These are phyloP conservation scores for Gonatopus flavifemur DNA, from an alignment of 1,140 invertebrate genomes.

Conservation along the genomic window DNA sequence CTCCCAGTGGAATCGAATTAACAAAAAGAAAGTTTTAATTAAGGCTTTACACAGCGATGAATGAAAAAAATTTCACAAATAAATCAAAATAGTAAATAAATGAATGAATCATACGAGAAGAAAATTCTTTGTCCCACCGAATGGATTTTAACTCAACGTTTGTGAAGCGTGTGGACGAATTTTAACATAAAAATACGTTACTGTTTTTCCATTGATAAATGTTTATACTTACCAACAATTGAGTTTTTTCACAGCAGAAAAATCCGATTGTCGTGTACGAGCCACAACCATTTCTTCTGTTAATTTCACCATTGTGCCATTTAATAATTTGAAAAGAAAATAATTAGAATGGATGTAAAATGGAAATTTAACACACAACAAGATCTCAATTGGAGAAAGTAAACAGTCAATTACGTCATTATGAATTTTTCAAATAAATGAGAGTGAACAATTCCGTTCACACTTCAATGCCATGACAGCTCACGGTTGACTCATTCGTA, in stretches of 20 bases:
- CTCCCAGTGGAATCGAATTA: too few relatives aligned
- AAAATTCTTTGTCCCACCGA: too few relatives aligned
- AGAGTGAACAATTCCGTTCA: constrained; percentile 1
- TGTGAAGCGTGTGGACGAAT: too few relatives aligned
- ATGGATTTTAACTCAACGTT: too few relatives aligned
- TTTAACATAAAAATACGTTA: too few relatives aligned
- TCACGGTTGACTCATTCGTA: constrained; percentile 19
- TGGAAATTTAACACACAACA: too few relatives aligned
- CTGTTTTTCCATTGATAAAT: too few relatives aligned
- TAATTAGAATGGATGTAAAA: background rate
- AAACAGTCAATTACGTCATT: constrained; percentile 8
- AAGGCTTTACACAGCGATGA: too few relatives aligned
- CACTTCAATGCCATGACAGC: constrained; percentile 26
- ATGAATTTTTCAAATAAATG: constrained; percentile 18
- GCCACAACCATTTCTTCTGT: constrained; percentile 92
- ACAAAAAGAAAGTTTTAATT: too few relatives aligned
- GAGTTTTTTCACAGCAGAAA: constrained; percentile 79
- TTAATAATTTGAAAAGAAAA: constrained; percentile 1
- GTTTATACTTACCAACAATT: constrained; percentile 80
- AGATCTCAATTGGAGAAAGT: constrained; percentile 14
- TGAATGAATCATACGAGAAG: too few relatives aligned
- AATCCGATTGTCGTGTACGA: constrained; percentile 82
- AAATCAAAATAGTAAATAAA: too few relatives aligned
- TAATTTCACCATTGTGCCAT: constrained; percentile 69
- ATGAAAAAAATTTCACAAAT: too few relatives aligned